Evolutionary conservation across 2,888 invertebrate genomes (phyloP), one percentile per base, ranked within the genome.

Genomic region (Eupithecia vulgata): DNA sequence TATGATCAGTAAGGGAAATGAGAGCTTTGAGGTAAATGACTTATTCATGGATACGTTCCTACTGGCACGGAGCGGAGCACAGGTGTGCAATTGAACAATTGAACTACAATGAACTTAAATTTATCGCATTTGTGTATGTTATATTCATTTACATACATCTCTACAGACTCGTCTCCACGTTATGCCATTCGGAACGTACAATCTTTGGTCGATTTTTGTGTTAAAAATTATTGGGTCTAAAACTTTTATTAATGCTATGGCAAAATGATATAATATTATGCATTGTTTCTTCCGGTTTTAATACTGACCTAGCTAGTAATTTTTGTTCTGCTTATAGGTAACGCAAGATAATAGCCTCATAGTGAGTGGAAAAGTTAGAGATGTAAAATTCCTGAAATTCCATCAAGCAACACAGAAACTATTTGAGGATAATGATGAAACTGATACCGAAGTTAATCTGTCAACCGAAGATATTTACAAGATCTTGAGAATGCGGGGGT

Each of bases 11-110:
- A 84, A 80, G 67, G 87, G 86, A 40, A 84, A 76, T 25, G 78
- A 84, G 71, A 81, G 72, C 67, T 88, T 88, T 81, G 89, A 89
- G 83, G 89, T 88, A 77, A 65, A 8, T 64, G 2, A 61, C 34
- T 15, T 59, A 17, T 13, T 59, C 30, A 30, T 15, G 13, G 15
- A 8, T 48, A 8, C 48, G 17, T 48, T 48, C 48, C 8, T n/a
- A n/a, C 48, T 48, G n/a, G 52, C 57, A 25, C 8, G 5, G n/a
- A 21, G 52, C 12, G 57, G 57, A 25, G 57, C 52, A 21, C 48
- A 48, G 8, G n/a, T n/a, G 2, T 48, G n/a, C n/a, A n/a, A n/a
- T 48, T 21, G 8, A 48, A 52, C 12, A 5, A 21, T 21, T 25
- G 13, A 12, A 57, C 3, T 25, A 25, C 1, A 5, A 57, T 57